Base-by-base conservation (phyloP, 2,113 vertebrate genomes). In the Nyctibius bracteatus region DNA sequence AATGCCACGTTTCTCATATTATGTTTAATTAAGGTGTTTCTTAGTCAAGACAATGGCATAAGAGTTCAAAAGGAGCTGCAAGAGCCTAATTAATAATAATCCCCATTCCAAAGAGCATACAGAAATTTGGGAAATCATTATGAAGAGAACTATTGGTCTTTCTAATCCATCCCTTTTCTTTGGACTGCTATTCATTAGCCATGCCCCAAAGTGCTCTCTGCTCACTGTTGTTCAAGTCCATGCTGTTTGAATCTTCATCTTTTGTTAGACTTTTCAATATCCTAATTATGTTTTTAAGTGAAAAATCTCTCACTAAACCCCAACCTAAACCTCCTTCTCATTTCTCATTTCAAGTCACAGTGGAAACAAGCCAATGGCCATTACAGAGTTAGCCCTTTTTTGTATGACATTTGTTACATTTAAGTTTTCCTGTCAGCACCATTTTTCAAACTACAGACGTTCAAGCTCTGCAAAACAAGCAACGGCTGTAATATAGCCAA, bases 231-330 rank as follows among this genome's bases (percentile, higher is more conserved):
- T 88, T 88, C 51, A 92, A 27, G n/a, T 94, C 33, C 61, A 88
- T 30, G 55, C n/a, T 83, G 74, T 83, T 90, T 55, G 74, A 93
- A 79, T 90, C 73, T 88, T 94, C 75, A 72, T 85, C 81, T 95
- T 96, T 94, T 96, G 86, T 97, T 85, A 72, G 71, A 88, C n/a
- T 89, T 90, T 88, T 89, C 84, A 95, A 91, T 92, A 88, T 65
- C 44, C 14, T 94, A 88, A 95, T 96, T 94, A 92, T 37, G 30
- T 46, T 94, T 96, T 41, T n/a, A 78, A 89, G 74, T 90, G 65
- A 96, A 94, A 93, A 95, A 83, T 91, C 33, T 86, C 88, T 86
- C 58, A 58, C 77, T 92, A 95, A 94, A 91, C 25, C 70, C 44
- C 71, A 96, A 8, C 37, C 13, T 87, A 90, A 96, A 71, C 31